Conservation (phyloP, 1,140 invertebrate species). For the Dinoponera quadriceps region DNA sequence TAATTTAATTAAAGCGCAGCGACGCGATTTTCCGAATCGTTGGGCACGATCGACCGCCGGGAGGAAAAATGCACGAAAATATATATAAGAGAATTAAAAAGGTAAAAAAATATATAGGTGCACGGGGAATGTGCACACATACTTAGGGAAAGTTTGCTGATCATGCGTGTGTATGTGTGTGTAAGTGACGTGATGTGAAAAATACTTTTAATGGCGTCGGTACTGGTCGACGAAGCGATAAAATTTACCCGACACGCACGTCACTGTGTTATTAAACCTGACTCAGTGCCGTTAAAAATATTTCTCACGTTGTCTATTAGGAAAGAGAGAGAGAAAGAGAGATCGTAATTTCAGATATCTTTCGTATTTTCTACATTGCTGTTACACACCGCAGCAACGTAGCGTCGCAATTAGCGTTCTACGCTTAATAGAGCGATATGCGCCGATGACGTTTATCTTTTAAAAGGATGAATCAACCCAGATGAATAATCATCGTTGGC, state of each 20-base stretch:
- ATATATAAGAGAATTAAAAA: neutral
- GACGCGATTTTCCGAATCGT: neutral
- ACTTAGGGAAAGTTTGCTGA: conserved; percentile 39
- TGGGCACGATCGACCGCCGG: no score
- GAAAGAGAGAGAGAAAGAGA: neutral
- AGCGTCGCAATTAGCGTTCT: conserved; percentile 29
- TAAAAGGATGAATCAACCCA: neutral
- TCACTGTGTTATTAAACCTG: conserved; percentile 51
- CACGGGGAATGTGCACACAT: neutral
- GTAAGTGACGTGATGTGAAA: conserved; percentile 55
- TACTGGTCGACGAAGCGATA: conserved; percentile 47
- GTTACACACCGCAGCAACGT: conserved; percentile 9
- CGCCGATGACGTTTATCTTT: conserved; percentile 12
- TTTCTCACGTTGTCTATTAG: conserved; percentile 60
- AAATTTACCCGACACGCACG: conserved; percentile 56
- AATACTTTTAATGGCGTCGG: conserved; percentile 50
- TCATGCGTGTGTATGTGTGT: conserved; percentile 42
- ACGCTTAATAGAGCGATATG: conserved; percentile 16
- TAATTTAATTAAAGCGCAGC: neutral
- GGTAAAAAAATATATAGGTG: conserved; percentile 14
- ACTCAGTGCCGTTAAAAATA: conserved; percentile 48
- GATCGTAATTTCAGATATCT: conserved; percentile 55
- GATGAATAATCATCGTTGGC: neutral
- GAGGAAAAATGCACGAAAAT: neutral
- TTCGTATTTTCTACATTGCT: conserved; percentile 32